Evolutionary conservation across 2,888 invertebrate genomes (phyloP).

Genomic region (Pseudococcus jackbeardsleyi): DNA sequence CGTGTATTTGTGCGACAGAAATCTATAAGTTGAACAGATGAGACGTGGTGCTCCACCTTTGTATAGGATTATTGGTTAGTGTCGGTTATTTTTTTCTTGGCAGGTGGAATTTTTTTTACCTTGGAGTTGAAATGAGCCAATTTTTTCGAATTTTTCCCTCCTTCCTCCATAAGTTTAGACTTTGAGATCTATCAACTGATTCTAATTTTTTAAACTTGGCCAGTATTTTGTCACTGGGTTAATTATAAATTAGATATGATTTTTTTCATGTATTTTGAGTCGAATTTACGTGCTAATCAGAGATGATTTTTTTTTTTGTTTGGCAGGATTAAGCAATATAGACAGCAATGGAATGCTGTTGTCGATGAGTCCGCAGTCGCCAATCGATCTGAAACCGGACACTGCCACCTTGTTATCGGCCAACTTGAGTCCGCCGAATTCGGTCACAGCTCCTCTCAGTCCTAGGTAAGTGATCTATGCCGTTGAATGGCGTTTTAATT

Average conservation of each 20-base stretch:
- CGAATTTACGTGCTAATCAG: background rate
- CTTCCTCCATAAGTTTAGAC: too few relatives aligned
- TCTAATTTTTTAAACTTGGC: too few relatives aligned
- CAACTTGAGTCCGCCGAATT: conserved; percentile 75
- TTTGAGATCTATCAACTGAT: too few relatives aligned
- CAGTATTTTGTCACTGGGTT: too few relatives aligned
- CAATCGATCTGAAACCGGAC: conserved; percentile 91
- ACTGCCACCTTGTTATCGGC: conserved; percentile 80
- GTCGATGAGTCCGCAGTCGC: conserved; percentile 84
- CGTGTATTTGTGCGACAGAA: background rate
- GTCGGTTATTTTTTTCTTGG: background rate
- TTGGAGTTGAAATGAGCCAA: too few relatives aligned
- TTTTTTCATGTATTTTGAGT: background rate
- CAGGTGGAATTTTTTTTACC: background rate
- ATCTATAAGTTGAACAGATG: background rate
- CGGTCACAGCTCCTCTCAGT: conserved; percentile 70
- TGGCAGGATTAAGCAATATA: conserved; percentile 79
- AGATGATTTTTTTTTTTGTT: conserved; percentile 68
- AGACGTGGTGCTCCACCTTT: background rate
- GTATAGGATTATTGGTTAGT: background rate
- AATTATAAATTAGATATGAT: too few relatives aligned
- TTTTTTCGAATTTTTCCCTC: too few relatives aligned
- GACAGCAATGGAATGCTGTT: conserved; percentile 77
- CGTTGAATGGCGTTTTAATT: too few relatives aligned
- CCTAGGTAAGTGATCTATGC: conserved; percentile 72